Conservation (phyloP, 2,113 vertebrate genomes). For the Brachyistius frenatus region DNA sequence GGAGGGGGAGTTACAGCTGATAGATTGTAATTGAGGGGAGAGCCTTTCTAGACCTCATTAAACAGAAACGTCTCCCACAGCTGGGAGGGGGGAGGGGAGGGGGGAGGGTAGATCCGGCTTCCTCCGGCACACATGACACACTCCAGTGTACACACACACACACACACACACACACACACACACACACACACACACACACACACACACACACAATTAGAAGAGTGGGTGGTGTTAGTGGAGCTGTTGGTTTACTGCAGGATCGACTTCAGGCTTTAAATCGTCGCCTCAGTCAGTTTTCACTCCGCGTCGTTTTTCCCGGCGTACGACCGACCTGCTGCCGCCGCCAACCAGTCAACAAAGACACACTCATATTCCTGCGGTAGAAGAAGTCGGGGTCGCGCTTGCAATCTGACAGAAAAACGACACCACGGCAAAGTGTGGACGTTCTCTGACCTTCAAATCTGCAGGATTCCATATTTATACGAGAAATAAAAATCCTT, state of each 20-base stretch:
- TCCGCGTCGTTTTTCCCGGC: too few species aligned
- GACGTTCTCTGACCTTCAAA: too few species aligned
- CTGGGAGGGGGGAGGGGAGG: conserved; percentile 61
- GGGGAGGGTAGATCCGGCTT: conserved; percentile 62
- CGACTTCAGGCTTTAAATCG: conserved; percentile 26
- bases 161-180: conserved; percentile 22
- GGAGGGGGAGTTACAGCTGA: conserved; percentile 51
- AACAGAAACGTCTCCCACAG: conserved; percentile 68
- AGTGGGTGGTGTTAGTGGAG: conserved; percentile 58
- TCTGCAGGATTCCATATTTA: too few species aligned
- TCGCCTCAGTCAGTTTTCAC: too few species aligned
- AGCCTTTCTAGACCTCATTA: conserved; percentile 72
- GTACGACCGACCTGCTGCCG: too few species aligned
- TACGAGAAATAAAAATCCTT: too few species aligned
- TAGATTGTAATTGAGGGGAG: conserved; percentile 70
- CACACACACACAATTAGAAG: conserved; percentile 25
- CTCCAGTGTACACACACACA: conserved; percentile 4
- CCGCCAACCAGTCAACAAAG: too few species aligned
- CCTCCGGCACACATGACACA: conserved; percentile 41
- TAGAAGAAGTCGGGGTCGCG: too few species aligned
- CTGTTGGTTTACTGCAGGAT: conserved; percentile 53
- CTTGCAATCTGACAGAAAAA: too few species aligned
- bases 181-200: conserved; percentile 22
- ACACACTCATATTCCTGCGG: too few species aligned
- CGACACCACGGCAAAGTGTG: too few species aligned